phyloP scores from a whole-genome alignment of 2,888 invertebrate species.

The Gymnocheta viridis region DNA sequence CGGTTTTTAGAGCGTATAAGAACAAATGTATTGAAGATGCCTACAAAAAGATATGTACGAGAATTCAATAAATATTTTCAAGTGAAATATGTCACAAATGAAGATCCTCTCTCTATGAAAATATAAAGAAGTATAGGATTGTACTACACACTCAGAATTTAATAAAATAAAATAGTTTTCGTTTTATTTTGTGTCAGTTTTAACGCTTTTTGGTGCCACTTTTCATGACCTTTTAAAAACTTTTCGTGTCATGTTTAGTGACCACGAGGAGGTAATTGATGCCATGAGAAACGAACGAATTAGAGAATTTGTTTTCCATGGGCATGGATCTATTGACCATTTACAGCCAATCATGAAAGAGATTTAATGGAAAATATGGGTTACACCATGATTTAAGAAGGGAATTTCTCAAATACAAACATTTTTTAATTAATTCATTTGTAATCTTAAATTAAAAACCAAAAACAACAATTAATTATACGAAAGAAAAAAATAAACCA shows the following conservation, averaged over 20 bases:
- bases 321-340: slow-evolving; percentile 90
- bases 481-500: slow-evolving; percentile 22
- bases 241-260: slow-evolving; percentile 70
- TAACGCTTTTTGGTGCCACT: too few relatives aligned
- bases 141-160: too few relatives aligned
- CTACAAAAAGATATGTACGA: too few relatives aligned
- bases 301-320: slow-evolving; percentile 92
- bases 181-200: slow-evolving; percentile 13
- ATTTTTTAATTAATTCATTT: slow-evolving; percentile 20
- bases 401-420: slow-evolving; percentile 71
- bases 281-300: slow-evolving; percentile 89
- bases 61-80: too few relatives aligned
- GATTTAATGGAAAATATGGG: slow-evolving; percentile 93
- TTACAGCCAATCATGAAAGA: slow-evolving; percentile 93
- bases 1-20: too few relatives aligned
- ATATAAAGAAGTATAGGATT: too few relatives aligned
- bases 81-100: too few relatives aligned
- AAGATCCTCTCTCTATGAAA: too few relatives aligned
- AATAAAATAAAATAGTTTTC: not conserved
- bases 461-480: slow-evolving; percentile 47
- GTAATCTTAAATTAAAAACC: slow-evolving; percentile 40
- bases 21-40: too few relatives aligned
- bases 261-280: slow-evolving; percentile 84
- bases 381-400: slow-evolving; percentile 92
- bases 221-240: too few relatives aligned